These are phyloP conservation scores for Liodrosophila aerea DNA, from an alignment of 2,888 invertebrate species.

Conservation along the genomic window DNA sequence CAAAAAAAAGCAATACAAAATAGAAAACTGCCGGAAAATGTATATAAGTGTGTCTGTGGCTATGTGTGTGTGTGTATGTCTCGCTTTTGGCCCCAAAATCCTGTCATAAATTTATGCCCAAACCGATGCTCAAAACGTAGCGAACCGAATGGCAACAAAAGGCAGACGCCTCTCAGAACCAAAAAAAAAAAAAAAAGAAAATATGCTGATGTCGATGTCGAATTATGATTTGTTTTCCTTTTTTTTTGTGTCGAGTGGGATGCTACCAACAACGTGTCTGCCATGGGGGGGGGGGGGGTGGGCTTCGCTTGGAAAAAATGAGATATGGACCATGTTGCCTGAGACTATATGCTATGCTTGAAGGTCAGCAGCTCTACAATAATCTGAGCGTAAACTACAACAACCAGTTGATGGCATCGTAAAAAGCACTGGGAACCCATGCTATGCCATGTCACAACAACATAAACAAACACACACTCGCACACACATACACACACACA, in stretches of 20 bases:
- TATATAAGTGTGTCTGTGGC: constrained; percentile 39
- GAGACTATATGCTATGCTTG: constrained; percentile 32
- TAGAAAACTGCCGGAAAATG: constrained; percentile 69
- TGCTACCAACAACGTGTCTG: neutral
- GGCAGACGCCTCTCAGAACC: constrained; percentile 45
- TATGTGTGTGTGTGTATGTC: neutral
- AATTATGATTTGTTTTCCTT: constrained; percentile 78
- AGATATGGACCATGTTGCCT: constrained; percentile 49
- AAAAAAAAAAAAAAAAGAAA: constrained; percentile 33
- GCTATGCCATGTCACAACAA: constrained; percentile 20
- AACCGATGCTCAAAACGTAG: constrained; percentile 2
- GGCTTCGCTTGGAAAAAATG: constrained; percentile 51
- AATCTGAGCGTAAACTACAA: constrained; percentile 61
- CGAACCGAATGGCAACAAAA: constrained; percentile 34
- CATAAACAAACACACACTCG: constrained; percentile 6
- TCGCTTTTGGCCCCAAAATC: constrained; percentile 59
- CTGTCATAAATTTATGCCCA: constrained; percentile 70
- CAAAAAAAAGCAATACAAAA: constrained; percentile 57
- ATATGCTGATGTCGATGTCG: constrained; percentile 77
- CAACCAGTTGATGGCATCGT: constrained; percentile 71
- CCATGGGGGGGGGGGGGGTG: neutral
- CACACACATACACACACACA: constrained; percentile 8
- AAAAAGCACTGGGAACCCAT: constrained; percentile 59
- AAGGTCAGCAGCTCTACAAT: constrained; percentile 46
- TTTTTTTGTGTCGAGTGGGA: constrained; percentile 57